Percentiles rank a stretch among this genome's conserved stretches.
Evolutionary conservation across 1,140 invertebrate species (phyloP).

Genomic region (Branchinecta lynchi): DNA sequence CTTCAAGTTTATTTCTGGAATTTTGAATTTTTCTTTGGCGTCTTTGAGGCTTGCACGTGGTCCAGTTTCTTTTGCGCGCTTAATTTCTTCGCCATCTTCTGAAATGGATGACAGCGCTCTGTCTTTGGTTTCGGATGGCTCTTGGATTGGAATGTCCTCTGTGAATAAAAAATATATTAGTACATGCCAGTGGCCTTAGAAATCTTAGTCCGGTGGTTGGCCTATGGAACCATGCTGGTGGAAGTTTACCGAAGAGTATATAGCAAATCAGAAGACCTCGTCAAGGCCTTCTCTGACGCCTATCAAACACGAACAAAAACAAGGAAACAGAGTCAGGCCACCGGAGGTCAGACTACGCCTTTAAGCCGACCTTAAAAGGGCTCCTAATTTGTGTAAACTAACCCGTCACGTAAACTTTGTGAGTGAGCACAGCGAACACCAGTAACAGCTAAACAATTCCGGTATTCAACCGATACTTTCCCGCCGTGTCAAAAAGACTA

Average conservation of each 20-base stretch:
- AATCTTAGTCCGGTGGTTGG: background rate
- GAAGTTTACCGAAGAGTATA: background rate
- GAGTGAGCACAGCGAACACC: background rate
- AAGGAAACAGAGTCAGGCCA: background rate
- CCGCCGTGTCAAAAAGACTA: background rate
- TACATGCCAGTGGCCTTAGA: background rate
- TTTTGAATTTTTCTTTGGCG: background rate
- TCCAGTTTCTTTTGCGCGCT: background rate
- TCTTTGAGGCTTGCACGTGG: background rate
- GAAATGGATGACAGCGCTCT: background rate
- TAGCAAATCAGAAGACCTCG: background rate
- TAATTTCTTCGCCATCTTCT: background rate
- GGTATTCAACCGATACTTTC: background rate
- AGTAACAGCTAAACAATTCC: background rate
- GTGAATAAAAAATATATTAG: background rate
- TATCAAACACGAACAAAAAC: background rate
- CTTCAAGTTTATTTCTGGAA: background rate
- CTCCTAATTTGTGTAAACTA: background rate
- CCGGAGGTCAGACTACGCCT: background rate
- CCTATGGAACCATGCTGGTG: background rate
- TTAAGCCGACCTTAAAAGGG: background rate
- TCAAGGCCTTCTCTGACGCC: background rate
- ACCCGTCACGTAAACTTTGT: too few species aligned
- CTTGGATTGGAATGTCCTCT: constrained; percentile 4
- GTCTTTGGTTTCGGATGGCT: background rate